Evolutionary conservation across 2,888 invertebrate species (phyloP).

Genomic region (Netelia fuscicornis): DNA sequence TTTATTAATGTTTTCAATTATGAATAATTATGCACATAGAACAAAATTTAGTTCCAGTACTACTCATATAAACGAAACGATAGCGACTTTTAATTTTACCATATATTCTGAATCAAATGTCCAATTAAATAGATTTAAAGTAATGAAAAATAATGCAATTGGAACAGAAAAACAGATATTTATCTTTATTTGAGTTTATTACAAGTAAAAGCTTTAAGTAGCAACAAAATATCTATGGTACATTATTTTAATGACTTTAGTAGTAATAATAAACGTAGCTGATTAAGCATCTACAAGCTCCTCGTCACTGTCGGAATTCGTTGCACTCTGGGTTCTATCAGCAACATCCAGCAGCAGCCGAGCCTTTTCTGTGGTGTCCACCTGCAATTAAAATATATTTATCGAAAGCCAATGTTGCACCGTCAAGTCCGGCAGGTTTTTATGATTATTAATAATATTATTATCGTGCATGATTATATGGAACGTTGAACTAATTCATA

Average conservation of each 20-base stretch:
- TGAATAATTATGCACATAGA: no score
- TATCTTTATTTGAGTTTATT: constrained; percentile 34
- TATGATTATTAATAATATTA: background rate
- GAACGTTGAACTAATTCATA: no score
- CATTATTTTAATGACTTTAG: background rate
- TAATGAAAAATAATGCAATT: background rate
- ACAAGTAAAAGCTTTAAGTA: constrained; percentile 34
- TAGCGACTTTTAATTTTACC: no score
- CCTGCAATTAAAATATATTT: constrained; percentile 72
- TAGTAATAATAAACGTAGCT: constrained; percentile 6
- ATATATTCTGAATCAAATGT: no score
- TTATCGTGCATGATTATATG: no score
- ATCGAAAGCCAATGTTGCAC: constrained; percentile 16
- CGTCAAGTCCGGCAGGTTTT: background rate
- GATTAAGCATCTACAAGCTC: constrained; percentile 76
- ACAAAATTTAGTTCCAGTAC: no score
- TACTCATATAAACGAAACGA: no score
- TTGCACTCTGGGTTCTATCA: constrained; percentile 77
- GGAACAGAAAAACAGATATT: background rate
- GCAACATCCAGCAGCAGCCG: constrained; percentile 77
- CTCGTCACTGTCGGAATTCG: constrained; percentile 79
- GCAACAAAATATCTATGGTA: background rate
- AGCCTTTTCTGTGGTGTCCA: constrained; percentile 80
- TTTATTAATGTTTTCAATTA: no score
- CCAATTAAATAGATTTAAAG: no score